Evolutionary conservation across 2,113 vertebrate genomes (phyloP), one percentile per base, ranked within the genome.

Genomic region (Atlantisia rogersi): DNA sequence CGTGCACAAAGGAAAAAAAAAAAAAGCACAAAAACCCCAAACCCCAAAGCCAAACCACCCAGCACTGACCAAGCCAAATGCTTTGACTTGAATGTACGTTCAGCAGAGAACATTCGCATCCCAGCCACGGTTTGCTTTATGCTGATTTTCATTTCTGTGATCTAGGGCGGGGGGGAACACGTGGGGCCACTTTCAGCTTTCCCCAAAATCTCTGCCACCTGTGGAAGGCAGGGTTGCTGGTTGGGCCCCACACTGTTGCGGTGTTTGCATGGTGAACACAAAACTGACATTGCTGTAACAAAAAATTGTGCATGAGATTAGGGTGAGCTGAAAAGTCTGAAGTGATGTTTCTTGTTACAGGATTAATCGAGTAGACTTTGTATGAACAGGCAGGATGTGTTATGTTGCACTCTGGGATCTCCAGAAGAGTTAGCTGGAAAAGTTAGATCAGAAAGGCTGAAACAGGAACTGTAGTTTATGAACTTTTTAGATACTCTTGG

Each of bases 1-100:
- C 96, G 52, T 37, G 81, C 93, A 94, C 93, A 93, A 86, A 94
- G 87, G 5, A 64, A 91, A 90, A 90, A 64, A 91, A 84, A 80
- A 77, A 76, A 63, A 53, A 15, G 10, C 48, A 52, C 19, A 24
- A 48, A 48, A 22, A 7, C 20, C 19, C 46, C 21, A 48, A 48
- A 48, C 19, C 48, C 52, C 12, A 48, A 48, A 48, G 18, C 56
- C 46, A 48, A 60, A 64, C 44, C 74, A 40, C 12, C 50, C 62
- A 89, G 74, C 52, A 76, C 62, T 10, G 77, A 94, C 92, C 58
- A 82, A 93, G 88, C 69, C 89, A 83, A 94, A 90, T 84, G 65
- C 65, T 94, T 91, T 79, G 91, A 86, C 77, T 89, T 85, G 86
- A 90, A 92, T 84, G 88, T 91, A 29, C 48, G 91, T 86, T 70